These are phyloP conservation scores for Semibalanus balanoides DNA, from an alignment of 1,140 invertebrate genomes.

Conservation along the genomic window DNA sequence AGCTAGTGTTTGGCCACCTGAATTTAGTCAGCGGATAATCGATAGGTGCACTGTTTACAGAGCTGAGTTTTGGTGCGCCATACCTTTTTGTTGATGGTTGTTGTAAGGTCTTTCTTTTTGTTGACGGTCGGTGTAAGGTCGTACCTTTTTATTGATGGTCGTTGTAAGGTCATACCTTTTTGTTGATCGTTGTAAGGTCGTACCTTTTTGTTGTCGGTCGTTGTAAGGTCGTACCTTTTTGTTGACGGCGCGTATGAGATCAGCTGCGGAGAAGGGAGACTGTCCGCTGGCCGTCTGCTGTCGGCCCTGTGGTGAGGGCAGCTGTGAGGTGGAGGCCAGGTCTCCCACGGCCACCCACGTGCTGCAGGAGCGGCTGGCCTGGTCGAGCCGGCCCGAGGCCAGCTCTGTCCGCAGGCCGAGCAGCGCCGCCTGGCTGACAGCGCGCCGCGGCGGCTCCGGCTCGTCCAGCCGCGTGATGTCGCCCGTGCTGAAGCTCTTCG, in stretches of 20 bases:
- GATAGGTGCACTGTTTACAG: too few relatives aligned
- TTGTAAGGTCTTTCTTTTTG: too few relatives aligned
- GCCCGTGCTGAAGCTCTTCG: conserved; percentile 63
- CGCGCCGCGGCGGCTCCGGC: conserved; percentile 9
- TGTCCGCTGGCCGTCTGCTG: conserved; percentile 24
- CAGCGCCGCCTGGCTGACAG: conserved; percentile 16
- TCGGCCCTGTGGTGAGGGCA: conserved; percentile 50
- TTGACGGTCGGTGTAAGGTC: too few relatives aligned
- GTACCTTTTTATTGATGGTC: too few relatives aligned
- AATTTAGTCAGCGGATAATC: too few relatives aligned
- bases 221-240: conserved; percentile 47
- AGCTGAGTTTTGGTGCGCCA: too few relatives aligned
- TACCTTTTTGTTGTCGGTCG: too few relatives aligned
- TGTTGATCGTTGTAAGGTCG: too few relatives aligned
- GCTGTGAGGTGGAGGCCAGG: conserved; percentile 48
- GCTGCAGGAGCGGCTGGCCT: conserved; percentile 62
- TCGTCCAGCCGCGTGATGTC: conserved; percentile 38
- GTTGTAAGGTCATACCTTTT: too few relatives aligned
- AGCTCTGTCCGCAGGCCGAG: conserved; percentile 15
- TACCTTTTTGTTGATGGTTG: too few relatives aligned
- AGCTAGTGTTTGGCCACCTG: too few relatives aligned
- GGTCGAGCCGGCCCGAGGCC: conserved; percentile 36
- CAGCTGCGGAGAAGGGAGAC: conserved; percentile 45
- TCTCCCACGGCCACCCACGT: conserved; percentile 73
- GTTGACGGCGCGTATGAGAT: conserved; percentile 60